Conservation (phyloP, 2,797 vertebrate genomes). For the Benthosema pterotum region DNA sequence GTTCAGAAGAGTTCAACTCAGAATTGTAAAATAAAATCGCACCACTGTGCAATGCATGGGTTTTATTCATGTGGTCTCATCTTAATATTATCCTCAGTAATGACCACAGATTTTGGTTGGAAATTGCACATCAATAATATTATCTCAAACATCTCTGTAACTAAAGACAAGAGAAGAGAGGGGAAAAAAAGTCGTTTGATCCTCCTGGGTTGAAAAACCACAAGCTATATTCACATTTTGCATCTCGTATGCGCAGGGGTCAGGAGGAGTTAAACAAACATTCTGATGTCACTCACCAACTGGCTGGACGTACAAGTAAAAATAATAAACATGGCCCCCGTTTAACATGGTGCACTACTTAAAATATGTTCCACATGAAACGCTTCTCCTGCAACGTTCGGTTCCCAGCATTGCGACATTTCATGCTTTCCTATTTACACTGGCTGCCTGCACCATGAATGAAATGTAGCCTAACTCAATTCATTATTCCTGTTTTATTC, state of each 20-base stretch:
- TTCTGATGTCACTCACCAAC: constrained; percentile 9
- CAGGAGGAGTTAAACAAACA: constrained; percentile 44
- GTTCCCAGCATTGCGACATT: constrained; percentile 31
- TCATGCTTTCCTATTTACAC: constrained; percentile 45
- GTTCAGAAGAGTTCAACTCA: constrained; percentile 6
- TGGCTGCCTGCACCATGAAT: constrained; percentile 40
- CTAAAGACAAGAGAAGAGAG: constrained; percentile 15
- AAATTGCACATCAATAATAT: constrained; percentile 40
- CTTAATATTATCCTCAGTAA: constrained; percentile 41
- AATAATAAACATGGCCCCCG: constrained; percentile 18
- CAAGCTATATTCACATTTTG: constrained; percentile 22
- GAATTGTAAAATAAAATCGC: constrained; percentile 13
- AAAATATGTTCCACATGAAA: constrained; percentile 58
- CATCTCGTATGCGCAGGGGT: constrained; percentile 29
- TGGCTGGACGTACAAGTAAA: constrained; percentile 13
- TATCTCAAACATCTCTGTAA: constrained; percentile 24
- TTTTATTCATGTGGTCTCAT: constrained; percentile 28
- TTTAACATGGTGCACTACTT: constrained; percentile 4
- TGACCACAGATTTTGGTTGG: constrained; percentile 31
- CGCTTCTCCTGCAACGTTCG: constrained; percentile 51
- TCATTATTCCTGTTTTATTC: neutral
- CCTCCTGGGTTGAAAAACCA: constrained; percentile 20
- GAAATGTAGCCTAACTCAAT: constrained; percentile 10
- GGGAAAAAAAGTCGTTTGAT: constrained; percentile 31
- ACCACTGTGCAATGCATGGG: constrained; percentile 18